Percentiles rank a stretch among this genome's conserved stretches.
phyloP scores from a whole-genome alignment of 2,113 vertebrate genomes.

The Seriola quinqueradiata region DNA sequence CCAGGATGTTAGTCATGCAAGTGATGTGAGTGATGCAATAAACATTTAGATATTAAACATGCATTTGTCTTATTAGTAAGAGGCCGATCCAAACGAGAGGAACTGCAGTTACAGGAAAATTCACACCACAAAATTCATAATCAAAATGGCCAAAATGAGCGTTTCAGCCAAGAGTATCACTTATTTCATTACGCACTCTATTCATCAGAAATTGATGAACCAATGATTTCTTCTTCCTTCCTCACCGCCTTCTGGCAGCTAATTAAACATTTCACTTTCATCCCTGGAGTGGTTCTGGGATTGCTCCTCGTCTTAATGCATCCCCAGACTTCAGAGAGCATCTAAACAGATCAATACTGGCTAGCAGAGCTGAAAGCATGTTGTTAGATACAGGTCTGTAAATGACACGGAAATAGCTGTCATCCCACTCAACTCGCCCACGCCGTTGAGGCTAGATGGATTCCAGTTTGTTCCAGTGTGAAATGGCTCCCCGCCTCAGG shows the following conservation, averaged over 20 bases:
- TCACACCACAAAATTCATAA: constrained; percentile 13
- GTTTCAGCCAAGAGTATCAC: constrained; percentile 5
- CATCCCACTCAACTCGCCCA: constrained; percentile 15
- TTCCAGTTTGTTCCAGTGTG: not conserved
- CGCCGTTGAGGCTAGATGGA: not conserved
- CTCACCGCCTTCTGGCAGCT: constrained; percentile 9
- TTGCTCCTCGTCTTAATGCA: constrained; percentile 58
- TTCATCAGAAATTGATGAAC: constrained; percentile 28
- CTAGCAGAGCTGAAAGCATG: constrained; percentile 41
- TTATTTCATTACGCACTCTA: constrained; percentile 18
- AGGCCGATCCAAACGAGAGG: not conserved
- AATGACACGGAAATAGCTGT: constrained; percentile 34
- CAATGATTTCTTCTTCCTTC: not conserved
- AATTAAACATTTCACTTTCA: constrained; percentile 30
- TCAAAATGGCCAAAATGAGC: not conserved
- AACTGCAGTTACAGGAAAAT: not conserved
- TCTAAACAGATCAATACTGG: constrained; percentile 56
- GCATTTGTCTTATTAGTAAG: not conserved
- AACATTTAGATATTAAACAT: not conserved
- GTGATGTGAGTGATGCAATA: not conserved
- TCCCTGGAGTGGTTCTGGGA: constrained; percentile 14
- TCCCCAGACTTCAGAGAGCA: constrained; percentile 42
- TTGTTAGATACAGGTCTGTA: constrained; percentile 14
- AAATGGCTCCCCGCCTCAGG: not conserved
- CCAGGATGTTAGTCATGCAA: not conserved